Conservation (phyloP, 1,140 invertebrate species). For the Schlechtendalia chinensis region DNA sequence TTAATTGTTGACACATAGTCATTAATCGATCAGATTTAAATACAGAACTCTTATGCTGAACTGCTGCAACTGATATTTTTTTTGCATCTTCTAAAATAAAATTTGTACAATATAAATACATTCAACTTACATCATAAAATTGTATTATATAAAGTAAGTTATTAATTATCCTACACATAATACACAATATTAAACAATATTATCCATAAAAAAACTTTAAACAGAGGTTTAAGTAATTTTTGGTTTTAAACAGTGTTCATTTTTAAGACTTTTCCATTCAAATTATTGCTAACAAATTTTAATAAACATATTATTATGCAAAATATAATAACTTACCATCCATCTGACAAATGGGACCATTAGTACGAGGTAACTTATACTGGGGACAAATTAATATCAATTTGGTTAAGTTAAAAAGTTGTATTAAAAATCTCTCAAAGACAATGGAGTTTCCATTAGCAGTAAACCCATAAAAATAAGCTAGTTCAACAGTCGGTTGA, state of each 20-base stretch:
- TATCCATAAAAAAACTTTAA: too few species aligned
- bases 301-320: background rate
- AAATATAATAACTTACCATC: conserved; percentile 38
- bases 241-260: too few species aligned
- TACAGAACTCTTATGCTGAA: conserved; percentile 67
- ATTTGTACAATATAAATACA: background rate
- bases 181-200: too few species aligned
- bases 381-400: conserved; percentile 73
- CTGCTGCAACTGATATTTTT: conserved; percentile 62
- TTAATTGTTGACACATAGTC: conserved; percentile 74
- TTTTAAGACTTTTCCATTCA: too few species aligned
- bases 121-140: too few species aligned
- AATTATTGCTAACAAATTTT: too few species aligned
- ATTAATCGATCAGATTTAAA: conserved; percentile 64
- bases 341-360: conserved; percentile 35
- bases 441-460: conserved; percentile 69
- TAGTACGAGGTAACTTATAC: conserved; percentile 64
- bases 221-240: too few species aligned
- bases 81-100: conserved; percentile 58
- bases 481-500: conserved; percentile 74
- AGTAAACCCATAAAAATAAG: conserved; percentile 83
- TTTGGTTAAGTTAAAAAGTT: conserved; percentile 86
- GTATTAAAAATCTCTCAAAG: conserved; percentile 84
- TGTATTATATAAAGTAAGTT: too few species aligned
- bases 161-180: too few species aligned